Evolutionary conservation across 1,140 invertebrate species (phyloP).

Genomic region (Ladona fulva): DNA sequence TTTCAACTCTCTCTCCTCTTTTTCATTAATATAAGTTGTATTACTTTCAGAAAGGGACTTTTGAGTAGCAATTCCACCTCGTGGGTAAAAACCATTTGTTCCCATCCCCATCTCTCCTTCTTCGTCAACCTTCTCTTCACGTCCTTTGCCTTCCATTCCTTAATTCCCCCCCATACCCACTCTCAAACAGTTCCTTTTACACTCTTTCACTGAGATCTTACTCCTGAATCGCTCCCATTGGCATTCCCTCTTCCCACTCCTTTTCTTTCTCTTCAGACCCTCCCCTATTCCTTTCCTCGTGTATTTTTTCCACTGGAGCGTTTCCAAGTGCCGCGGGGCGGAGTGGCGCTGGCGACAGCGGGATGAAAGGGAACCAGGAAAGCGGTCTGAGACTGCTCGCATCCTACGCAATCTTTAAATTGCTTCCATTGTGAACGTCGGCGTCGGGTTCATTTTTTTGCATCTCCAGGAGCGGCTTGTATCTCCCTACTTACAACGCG

Average conservation of each 20-base stretch:
- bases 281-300: background rate
- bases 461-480: background rate
- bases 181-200: background rate
- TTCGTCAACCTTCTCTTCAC: too few relatives aligned
- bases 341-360: background rate
- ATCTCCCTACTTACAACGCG: too few relatives aligned
- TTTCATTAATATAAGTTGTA: too few relatives aligned
- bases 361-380: background rate
- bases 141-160: background rate
- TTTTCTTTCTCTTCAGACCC: background rate
- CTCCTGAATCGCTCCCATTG: background rate
- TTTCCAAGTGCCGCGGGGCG: background rate
- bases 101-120: background rate
- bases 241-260: background rate
- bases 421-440: background rate
- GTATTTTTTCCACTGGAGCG: background rate
- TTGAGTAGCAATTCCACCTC: too few relatives aligned
- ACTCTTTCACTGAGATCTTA: background rate
- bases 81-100: background rate
- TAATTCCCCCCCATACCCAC: background rate
- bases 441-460: background rate
- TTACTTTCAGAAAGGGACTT: too few relatives aligned
- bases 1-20: too few relatives aligned
- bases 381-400: background rate
- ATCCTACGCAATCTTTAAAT: constrained; percentile 10